Conservation (phyloP, 1,140 invertebrate species). For the Drosophila arawakana region DNA sequence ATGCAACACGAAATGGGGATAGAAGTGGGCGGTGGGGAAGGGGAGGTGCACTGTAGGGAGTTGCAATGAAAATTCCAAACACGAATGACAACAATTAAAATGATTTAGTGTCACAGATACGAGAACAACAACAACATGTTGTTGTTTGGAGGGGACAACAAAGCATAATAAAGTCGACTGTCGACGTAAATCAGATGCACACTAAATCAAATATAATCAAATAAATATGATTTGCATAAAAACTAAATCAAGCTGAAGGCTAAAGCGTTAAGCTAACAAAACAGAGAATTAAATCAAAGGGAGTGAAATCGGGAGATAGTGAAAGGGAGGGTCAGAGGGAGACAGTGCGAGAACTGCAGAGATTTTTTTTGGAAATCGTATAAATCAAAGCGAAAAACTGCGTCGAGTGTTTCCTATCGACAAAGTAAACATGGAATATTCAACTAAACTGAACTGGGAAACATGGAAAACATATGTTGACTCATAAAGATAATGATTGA, state of each 20-base stretch:
- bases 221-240: conserved; percentile 83
- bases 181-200: conserved; percentile 73
- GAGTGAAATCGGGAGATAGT: not conserved
- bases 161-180: conserved; percentile 74
- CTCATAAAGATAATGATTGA: conserved; percentile 78
- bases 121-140: conserved; percentile 30
- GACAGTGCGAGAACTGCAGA: conserved; percentile 1
- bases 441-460: conserved; percentile 32
- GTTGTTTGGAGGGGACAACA: conserved; percentile 3
- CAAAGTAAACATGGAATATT: conserved; percentile 24
- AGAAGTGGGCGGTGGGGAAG: not conserved
- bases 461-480: conserved; percentile 65
- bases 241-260: conserved; percentile 64
- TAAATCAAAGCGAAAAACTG: conserved; percentile 72
- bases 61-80: conserved; percentile 59
- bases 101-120: conserved; percentile 77
- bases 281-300: conserved; percentile 40
- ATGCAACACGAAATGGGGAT: not conserved
- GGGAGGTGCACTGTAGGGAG: not conserved
- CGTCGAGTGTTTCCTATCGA: conserved; percentile 56
- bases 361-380: conserved; percentile 33
- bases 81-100: conserved; percentile 82
- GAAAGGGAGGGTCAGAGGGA: not conserved
- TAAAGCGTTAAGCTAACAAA: conserved; percentile 56
- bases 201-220: conserved; percentile 77